These are phyloP conservation scores for Formicarius rufipectus DNA, from an alignment of 2,113 vertebrate genomes.

Conservation along the genomic window DNA sequence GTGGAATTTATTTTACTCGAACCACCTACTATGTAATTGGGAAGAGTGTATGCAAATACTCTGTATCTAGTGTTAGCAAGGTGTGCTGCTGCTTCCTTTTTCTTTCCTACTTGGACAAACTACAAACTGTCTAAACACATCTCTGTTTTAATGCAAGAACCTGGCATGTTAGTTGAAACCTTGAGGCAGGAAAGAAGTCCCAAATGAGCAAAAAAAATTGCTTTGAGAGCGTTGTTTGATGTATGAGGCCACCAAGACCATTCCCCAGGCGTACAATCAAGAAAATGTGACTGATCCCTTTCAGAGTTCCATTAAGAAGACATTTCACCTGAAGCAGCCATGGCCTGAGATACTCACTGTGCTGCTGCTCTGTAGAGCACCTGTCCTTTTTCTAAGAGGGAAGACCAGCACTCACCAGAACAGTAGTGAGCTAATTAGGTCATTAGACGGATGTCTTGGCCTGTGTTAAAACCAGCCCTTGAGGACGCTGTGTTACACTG, in stretches of 20 bases:
- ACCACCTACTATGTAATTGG: conserved; percentile 52
- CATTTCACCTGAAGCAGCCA: conserved; percentile 61
- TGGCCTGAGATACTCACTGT: conserved; percentile 50
- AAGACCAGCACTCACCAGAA: conserved; percentile 22
- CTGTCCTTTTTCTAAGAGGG: not conserved
- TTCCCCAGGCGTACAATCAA: conserved; percentile 66
- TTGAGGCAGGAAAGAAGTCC: not conserved
- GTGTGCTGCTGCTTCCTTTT: conserved; percentile 55
- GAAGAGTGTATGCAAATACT: conserved; percentile 69
- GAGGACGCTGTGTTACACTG: conserved; percentile 78
- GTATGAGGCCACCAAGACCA: conserved; percentile 1
- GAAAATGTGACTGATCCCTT: conserved; percentile 66
- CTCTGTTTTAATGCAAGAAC: conserved; percentile 47
- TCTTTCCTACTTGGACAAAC: conserved; percentile 49
- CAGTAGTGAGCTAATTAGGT: conserved; percentile 73
- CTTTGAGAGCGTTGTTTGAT: conserved; percentile 45
- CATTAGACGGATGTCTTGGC: conserved; percentile 72
- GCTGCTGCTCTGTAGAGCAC: conserved; percentile 38
- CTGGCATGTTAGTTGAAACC: conserved; percentile 48
- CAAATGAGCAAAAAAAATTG: conserved; percentile 10
- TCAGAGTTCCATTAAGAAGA: conserved; percentile 68
- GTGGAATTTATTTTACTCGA: conserved; percentile 68
- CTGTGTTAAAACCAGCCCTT: conserved; percentile 74
- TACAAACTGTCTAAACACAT: conserved; percentile 42
- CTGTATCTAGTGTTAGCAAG: conserved; percentile 57